These are phyloP conservation scores for Dipodomys ordii DNA, from an alignment of 2,113 vertebrate genomes.

Conservation along the genomic window DNA sequence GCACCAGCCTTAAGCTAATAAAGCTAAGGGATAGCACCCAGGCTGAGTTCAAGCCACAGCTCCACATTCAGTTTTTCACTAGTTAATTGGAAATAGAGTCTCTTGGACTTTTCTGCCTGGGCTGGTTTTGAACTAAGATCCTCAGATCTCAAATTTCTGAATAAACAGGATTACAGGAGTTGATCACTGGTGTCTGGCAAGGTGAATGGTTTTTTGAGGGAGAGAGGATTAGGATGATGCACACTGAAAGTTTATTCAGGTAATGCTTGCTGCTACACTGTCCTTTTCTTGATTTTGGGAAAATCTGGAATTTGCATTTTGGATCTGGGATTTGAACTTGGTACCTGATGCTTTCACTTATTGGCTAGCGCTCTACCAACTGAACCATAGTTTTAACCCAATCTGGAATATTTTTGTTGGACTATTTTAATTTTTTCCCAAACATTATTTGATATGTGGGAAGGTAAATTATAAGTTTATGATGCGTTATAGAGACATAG, in stretches of 20 bases:
- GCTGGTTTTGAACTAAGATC: no score
- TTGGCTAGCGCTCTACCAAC: no score
- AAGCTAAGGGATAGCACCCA: no score
- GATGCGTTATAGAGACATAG: not conserved
- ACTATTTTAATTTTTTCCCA: slow-evolving; percentile 44
- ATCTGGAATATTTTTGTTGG: not conserved
- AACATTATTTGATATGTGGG: not conserved
- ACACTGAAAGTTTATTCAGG: slow-evolving; percentile 40
- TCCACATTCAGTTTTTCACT: not conserved
- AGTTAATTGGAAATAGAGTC: not conserved
- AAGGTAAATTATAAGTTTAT: slow-evolving; percentile 40
- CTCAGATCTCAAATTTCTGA: no score
- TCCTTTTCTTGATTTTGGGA: slow-evolving; percentile 39
- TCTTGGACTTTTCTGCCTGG: no score
- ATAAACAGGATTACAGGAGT: no score
- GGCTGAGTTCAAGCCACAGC: no score
- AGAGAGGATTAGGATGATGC: not conserved
- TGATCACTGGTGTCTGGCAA: not conserved
- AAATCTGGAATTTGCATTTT: not conserved
- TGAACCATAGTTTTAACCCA: no score
- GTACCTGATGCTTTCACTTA: no score
- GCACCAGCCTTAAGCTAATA: no score
- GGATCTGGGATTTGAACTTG: no score
- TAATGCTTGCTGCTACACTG: slow-evolving; percentile 10
- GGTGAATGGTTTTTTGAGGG: slow-evolving; percentile 17